phyloP scores from a whole-genome alignment of 2,888 invertebrate species.

The Pterobdella sp. region DNA sequence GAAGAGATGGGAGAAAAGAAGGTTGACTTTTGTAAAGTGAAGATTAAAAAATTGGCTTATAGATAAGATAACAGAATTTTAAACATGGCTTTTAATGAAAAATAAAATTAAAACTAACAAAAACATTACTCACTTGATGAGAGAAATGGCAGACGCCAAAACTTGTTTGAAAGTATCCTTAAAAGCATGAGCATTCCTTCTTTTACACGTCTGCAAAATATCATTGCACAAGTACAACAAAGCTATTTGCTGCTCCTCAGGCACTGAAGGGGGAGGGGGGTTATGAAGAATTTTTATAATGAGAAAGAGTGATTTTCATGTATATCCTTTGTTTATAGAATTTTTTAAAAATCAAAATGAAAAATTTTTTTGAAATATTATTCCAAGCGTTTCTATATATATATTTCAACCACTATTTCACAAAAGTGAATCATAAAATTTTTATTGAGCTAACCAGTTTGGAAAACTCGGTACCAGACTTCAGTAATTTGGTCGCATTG shows the following conservation, averaged over 20 bases:
- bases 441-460: slow-evolving; percentile 16
- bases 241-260: slow-evolving; percentile 9
- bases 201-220: slow-evolving; percentile 23
- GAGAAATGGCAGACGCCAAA: slow-evolving; percentile 3
- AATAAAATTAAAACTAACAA: too few relatives aligned
- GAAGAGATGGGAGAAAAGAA: too few relatives aligned
- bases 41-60: too few relatives aligned
- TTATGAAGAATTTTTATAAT: background rate
- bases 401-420: background rate
- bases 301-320: background rate
- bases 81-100: too few relatives aligned
- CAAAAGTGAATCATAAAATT: background rate
- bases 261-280: background rate
- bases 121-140: slow-evolving; percentile 18
- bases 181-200: slow-evolving; percentile 20
- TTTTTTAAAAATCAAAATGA: background rate
- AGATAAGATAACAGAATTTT: too few relatives aligned
- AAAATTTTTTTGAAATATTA: too few relatives aligned
- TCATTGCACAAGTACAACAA: slow-evolving; percentile 27
- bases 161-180: slow-evolving; percentile 22
- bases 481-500: slow-evolving; percentile 22
- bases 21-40: too few relatives aligned
- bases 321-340: background rate
- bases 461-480: slow-evolving; percentile 20
- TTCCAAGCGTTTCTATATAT: too few relatives aligned